Evolutionary conservation across 2,113 vertebrate species (phyloP).

Genomic region (Catharus minimus): DNA sequence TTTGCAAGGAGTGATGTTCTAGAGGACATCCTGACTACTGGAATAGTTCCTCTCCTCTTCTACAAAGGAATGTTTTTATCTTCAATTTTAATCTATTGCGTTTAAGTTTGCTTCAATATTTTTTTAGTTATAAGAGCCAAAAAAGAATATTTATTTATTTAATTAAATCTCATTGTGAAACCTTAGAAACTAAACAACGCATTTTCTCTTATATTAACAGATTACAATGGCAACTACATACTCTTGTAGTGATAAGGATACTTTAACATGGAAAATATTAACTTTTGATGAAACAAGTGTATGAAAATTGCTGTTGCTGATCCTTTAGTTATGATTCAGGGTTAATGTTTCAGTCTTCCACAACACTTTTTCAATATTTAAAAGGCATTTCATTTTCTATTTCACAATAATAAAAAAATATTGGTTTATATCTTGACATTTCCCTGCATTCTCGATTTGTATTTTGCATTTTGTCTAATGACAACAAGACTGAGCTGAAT

Average conservation of each 20-base stretch:
- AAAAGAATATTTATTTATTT: neutral
- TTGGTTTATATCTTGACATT: neutral
- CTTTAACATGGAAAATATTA: neutral
- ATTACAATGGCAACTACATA: neutral
- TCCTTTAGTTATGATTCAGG: neutral
- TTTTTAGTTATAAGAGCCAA: neutral
- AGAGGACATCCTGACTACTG: neutral
- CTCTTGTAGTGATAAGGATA: neutral
- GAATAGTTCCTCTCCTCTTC: neutral
- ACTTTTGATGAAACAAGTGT: neutral
- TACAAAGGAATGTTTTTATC: neutral
- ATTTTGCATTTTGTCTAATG: neutral
- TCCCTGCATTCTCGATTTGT: neutral
- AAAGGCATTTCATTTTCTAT: neutral
- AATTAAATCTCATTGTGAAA: neutral
- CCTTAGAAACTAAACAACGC: neutral
- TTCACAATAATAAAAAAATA: neutral
- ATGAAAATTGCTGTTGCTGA: neutral
- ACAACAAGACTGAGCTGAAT: neutral
- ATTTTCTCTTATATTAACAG: neutral
- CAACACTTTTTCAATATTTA: neutral
- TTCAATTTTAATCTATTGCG: neutral
- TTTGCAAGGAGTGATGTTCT: neutral
- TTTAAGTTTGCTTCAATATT: neutral
- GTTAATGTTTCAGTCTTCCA: neutral